Percentiles rank a stretch among this genome's conserved stretches.
phyloP scores from a whole-genome alignment of 2,888 invertebrate species.

The Philonicus albiceps region DNA sequence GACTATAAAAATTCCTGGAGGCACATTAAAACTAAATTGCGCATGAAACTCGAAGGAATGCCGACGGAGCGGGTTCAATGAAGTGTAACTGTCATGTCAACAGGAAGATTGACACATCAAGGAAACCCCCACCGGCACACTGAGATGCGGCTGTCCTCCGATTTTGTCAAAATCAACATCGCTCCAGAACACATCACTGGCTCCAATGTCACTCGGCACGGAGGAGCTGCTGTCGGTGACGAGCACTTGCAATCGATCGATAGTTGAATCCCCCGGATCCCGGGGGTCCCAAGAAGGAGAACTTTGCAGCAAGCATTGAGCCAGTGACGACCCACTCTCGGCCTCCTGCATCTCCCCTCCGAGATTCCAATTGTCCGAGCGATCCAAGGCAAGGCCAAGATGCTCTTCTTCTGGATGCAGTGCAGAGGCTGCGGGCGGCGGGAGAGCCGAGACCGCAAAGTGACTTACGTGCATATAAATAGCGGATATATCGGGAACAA shows the following conservation, averaged over 20 bases:
- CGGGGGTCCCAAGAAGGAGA: background rate
- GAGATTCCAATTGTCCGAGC: background rate
- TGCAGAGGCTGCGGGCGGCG: background rate
- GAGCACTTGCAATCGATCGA: slow-evolving; percentile 3
- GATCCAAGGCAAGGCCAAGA: background rate
- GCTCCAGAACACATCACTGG: slow-evolving; percentile 39
- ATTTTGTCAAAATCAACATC: slow-evolving; percentile 45
- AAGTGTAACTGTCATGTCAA: slow-evolving; percentile 47
- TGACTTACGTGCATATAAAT: slow-evolving; percentile 40
- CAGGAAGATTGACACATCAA: slow-evolving; percentile 47
- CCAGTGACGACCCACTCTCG: background rate
- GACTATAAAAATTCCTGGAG: slow-evolving; percentile 32
- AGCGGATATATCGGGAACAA: slow-evolving; percentile 27
- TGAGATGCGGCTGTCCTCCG: slow-evolving; percentile 1
- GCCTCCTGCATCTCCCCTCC: background rate
- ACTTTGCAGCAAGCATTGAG: slow-evolving; percentile 3
- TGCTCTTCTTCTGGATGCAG: background rate
- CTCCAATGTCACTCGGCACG: slow-evolving; percentile 39
- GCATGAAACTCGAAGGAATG: slow-evolving; percentile 36
- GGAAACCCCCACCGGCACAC: slow-evolving; percentile 27
- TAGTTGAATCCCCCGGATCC: background rate
- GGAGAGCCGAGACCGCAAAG: background rate
- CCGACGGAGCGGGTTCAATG: slow-evolving; percentile 37
- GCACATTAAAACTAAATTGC: slow-evolving; percentile 42
- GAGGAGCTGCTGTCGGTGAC: slow-evolving; percentile 12